Percentiles rank a stretch among this genome's conserved stretches.
These are phyloP conservation scores for Tiliacea aurago DNA, from an alignment of 2,888 invertebrate genomes.

Conservation along the genomic window DNA sequence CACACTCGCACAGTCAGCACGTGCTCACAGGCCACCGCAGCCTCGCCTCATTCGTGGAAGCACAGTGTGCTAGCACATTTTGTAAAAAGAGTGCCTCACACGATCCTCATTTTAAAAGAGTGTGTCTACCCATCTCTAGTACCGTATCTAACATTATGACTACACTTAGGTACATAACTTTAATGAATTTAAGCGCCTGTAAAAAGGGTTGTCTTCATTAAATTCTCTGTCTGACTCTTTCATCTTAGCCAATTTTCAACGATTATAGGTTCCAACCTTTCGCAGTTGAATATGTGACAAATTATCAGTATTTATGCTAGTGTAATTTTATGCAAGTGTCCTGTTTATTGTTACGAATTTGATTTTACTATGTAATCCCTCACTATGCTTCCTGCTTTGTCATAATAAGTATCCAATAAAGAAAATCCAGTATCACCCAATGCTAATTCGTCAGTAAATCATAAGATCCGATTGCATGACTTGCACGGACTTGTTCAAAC, in stretches of 20 bases:
- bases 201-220: not conserved
- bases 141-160: not conserved
- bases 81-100: too few species aligned
- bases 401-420: conserved; percentile 18
- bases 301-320: not conserved
- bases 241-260: not conserved
- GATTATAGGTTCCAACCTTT: not conserved
- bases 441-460: conserved; percentile 38
- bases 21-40: too few species aligned
- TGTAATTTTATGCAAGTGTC: not conserved
- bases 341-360: not conserved
- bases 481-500: conserved; percentile 59
- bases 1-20: too few species aligned
- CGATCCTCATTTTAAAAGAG: too few species aligned
- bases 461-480: conserved; percentile 57
- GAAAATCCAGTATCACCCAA: conserved; percentile 22
- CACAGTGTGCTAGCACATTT: too few species aligned
- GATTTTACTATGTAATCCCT: not conserved
- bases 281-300: not conserved
- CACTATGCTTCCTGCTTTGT: not conserved
- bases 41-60: too few species aligned
- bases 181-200: not conserved
- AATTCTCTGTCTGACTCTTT: not conserved
- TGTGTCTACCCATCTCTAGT: too few species aligned
- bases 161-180: not conserved